Percentiles rank a stretch among this genome's conserved stretches.
Conservation (phyloP, 2,888 invertebrate species). For the Lasioglossum morio region DNA sequence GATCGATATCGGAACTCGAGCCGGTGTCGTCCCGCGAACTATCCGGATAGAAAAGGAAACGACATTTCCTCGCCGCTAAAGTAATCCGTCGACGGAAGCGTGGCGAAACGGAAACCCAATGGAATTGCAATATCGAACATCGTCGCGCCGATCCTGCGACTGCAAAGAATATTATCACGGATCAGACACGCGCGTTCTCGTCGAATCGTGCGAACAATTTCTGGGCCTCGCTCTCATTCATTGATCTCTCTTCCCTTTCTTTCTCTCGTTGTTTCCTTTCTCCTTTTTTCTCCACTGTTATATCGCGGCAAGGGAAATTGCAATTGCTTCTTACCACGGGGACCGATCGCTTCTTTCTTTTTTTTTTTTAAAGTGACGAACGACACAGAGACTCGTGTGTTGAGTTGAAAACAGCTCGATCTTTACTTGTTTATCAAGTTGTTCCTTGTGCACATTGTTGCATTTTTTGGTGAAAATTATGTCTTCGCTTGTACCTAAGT, state of each 20-base stretch:
- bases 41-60: slow-evolving; percentile 59
- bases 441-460: not conserved
- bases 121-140: slow-evolving; percentile 38
- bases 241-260: not conserved
- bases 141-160: slow-evolving; percentile 17
- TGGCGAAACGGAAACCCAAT: slow-evolving; percentile 42
- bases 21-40: slow-evolving; percentile 26
- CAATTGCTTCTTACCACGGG: not conserved
- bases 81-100: slow-evolving; percentile 50
- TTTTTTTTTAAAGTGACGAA: not conserved
- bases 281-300: not conserved
- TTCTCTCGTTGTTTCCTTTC: not conserved
- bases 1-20: slow-evolving; percentile 62
- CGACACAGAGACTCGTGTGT: not conserved
- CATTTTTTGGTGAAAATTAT: not conserved
- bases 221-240: not conserved
- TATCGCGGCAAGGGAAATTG: not conserved
- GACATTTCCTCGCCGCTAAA: slow-evolving; percentile 57
- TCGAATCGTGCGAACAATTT: not conserved
- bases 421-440: not conserved
- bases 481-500: not conserved
- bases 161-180: slow-evolving; percentile 6
- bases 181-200: not conserved
- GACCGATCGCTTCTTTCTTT: not conserved
- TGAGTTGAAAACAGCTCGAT: not conserved